Conservation (phyloP, 1,140 invertebrate genomes). For the Drosophila subpulchrella region DNA sequence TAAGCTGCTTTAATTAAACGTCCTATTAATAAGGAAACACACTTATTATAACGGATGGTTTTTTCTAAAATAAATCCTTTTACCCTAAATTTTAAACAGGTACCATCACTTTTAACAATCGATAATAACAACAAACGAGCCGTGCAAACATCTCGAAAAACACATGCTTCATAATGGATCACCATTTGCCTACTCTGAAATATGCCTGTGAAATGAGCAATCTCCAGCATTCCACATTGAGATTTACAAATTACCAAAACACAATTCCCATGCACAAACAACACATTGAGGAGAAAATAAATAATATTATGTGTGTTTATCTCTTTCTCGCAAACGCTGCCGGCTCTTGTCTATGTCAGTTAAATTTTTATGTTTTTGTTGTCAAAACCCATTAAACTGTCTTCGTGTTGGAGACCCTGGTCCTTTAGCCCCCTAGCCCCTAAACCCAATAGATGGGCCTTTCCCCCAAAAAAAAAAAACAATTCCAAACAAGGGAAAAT, state of each 20-base stretch:
- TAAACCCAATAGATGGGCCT: conserved; percentile 13
- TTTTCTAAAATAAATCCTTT: no score
- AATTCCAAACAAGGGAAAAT: conserved; percentile 17
- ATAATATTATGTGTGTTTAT: conserved; percentile 31
- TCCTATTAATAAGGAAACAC: no score
- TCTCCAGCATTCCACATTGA: conserved; percentile 27
- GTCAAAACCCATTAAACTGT: conserved; percentile 64
- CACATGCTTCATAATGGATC: conserved; percentile 20
- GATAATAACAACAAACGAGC: neutral
- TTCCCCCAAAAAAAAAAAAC: conserved; percentile 2
- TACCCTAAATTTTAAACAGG: no score
- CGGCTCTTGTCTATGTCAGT: conserved; percentile 34
- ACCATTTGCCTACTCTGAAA: conserved; percentile 22
- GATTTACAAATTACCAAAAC: conserved; percentile 52
- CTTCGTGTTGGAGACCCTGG: conserved; percentile 34
- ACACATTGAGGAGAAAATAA: conserved; percentile 36
- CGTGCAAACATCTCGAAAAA: conserved; percentile 3
- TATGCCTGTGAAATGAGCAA: conserved; percentile 40
- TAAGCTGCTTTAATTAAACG: no score
- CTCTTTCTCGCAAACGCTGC: neutral
- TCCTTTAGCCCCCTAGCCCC: conserved; percentile 7
- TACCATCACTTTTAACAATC: neutral
- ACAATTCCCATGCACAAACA: conserved; percentile 31
- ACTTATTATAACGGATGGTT: no score
- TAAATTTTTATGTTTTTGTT: conserved; percentile 61